A percentile compares a stretch with the other conserved stretches of the same genome.
phyloP scores from a whole-genome alignment of 2,888 invertebrate genomes.

The Andrena flavipes region DNA sequence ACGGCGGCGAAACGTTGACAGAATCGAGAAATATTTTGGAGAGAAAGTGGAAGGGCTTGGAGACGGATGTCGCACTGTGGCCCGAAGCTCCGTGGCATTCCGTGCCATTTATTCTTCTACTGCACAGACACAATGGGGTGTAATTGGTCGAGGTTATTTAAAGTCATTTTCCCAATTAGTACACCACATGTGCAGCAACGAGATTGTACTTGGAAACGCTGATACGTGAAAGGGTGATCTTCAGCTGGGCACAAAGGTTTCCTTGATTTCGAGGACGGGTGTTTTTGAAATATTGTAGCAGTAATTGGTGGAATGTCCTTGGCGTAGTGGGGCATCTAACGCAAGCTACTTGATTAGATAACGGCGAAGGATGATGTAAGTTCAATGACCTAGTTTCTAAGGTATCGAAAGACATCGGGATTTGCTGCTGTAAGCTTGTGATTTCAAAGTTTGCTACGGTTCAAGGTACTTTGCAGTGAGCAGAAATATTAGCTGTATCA shows the following conservation, averaged over 20 bases:
- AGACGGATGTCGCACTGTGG: background rate
- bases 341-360: background rate
- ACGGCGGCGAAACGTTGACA: too few species aligned
- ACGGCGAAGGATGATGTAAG: background rate
- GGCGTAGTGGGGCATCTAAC: background rate
- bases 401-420: too few species aligned
- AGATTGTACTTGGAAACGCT: background rate
- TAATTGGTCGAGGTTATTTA: background rate
- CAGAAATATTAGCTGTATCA: conserved; percentile 30
- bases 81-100: background rate
- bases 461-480: background rate
- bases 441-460: background rate
- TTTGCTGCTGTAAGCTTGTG: too few species aligned
- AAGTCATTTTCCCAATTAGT: background rate
- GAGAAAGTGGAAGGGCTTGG: background rate
- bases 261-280: background rate
- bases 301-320: background rate
- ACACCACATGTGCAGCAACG: background rate
- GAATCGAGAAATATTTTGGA: background rate
- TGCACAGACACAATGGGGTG: background rate
- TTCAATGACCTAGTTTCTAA: background rate
- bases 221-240: background rate
- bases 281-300: background rate
- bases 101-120: too few species aligned
- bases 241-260: background rate